phyloP scores from a whole-genome alignment of 1,140 invertebrate species.

The Drosophila guanche region DNA sequence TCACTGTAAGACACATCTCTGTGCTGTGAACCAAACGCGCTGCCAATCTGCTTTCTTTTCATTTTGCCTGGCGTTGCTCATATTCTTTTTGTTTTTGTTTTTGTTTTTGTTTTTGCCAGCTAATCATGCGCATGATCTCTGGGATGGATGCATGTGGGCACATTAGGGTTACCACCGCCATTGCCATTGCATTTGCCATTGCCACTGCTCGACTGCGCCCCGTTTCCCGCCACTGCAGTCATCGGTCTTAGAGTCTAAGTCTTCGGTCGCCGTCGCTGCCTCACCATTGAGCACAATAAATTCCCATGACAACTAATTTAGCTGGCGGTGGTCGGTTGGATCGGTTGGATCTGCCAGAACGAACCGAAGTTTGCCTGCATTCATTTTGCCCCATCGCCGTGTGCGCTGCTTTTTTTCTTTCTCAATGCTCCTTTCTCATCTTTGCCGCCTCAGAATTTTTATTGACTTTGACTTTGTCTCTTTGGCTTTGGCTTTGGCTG shows the following conservation, averaged over 20 bases:
- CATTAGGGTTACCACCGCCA: constrained; percentile 39
- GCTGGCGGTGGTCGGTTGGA: constrained; percentile 51
- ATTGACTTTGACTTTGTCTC: constrained; percentile 68
- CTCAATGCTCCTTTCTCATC: constrained; percentile 36
- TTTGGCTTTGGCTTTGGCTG: constrained; percentile 26
- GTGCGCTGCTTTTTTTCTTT: constrained; percentile 36
- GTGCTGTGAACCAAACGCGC: constrained; percentile 22
- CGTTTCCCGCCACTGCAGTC: neutral
- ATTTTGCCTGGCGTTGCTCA: constrained; percentile 7
- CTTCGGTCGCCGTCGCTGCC: constrained; percentile 14
- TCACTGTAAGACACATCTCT: constrained; percentile 10
- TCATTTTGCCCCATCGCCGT: constrained; percentile 15
- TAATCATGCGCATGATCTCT: constrained; percentile 74
- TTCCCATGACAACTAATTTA: constrained; percentile 82
- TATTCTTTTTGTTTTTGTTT: neutral
- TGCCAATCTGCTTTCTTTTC: constrained; percentile 13
- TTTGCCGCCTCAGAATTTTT: constrained; percentile 65
- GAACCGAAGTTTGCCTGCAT: constrained; percentile 55
- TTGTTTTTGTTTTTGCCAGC: constrained; percentile 33
- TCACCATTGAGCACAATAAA: constrained; percentile 74
- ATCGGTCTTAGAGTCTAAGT: constrained; percentile 1
- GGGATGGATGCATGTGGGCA: constrained; percentile 49
- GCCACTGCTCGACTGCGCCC: constrained; percentile 12
- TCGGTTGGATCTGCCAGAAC: constrained; percentile 35
- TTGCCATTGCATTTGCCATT: neutral